These are phyloP conservation scores for Chelonus formosanus DNA, from an alignment of 2,888 invertebrate species.

Conservation along the genomic window DNA sequence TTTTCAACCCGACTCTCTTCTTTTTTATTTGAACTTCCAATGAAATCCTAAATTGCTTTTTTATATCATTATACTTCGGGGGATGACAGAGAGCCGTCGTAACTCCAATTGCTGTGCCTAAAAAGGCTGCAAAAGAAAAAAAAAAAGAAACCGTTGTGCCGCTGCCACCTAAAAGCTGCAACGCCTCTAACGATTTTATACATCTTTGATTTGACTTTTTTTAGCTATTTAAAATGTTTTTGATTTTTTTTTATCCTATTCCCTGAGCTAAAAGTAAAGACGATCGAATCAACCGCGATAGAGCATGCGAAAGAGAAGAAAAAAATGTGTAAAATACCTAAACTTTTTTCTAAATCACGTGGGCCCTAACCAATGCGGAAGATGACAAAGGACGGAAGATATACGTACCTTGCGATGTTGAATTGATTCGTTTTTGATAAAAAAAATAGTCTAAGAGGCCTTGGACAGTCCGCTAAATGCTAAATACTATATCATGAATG, in stretches of 20 bases:
- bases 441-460: conserved; percentile 6
- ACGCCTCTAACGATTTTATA: conserved; percentile 50
- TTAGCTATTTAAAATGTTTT: not conserved
- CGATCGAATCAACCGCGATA: conserved; percentile 3
- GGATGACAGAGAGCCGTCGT: conserved; percentile 42
- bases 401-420: conserved; percentile 59
- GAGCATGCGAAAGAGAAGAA: conserved; percentile 17
- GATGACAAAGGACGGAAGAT: conserved; percentile 47
- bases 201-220: not conserved
- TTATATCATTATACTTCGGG: conserved; percentile 28
- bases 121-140: conserved; percentile 61
- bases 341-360: conserved; percentile 45
- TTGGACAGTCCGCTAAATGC: not conserved
- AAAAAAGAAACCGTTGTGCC: conserved; percentile 45
- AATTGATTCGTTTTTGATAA: conserved; percentile 26
- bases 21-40: too few species aligned
- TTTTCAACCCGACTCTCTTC: too few species aligned
- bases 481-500: conserved; percentile 28
- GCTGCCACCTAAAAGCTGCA: conserved; percentile 59
- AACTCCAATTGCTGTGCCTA: conserved; percentile 59
- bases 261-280: conserved; percentile 23
- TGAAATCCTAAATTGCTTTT: too few species aligned
- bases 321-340: conserved; percentile 28
- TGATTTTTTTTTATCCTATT: not conserved
- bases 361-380: conserved; percentile 58